A percentile compares a stretch with the other conserved stretches of the same genome.
Evolutionary conservation across 2,113 vertebrate species (phyloP).

Genomic region (Coregonus clupeaformis): DNA sequence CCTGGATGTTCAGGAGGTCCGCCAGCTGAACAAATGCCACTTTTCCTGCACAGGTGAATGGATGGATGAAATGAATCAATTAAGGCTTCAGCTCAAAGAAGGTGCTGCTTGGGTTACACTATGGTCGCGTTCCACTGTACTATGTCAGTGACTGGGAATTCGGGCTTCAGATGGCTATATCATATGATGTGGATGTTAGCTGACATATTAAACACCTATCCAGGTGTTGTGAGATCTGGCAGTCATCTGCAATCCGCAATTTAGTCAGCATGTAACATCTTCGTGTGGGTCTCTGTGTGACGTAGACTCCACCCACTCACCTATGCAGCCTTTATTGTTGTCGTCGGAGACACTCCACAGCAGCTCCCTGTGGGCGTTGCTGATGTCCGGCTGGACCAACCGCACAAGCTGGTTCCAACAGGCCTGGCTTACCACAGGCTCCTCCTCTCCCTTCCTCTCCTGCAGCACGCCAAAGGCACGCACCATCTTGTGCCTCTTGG

Average conservation of each 20-base stretch:
- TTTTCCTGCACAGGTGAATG: constrained; percentile 73
- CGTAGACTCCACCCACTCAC: constrained; percentile 65
- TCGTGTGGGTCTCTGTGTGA: background rate
- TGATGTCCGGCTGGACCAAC: constrained; percentile 80
- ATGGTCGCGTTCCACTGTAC: too few species aligned
- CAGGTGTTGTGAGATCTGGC: background rate
- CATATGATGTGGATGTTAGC: too few species aligned
- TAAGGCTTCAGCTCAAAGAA: background rate
- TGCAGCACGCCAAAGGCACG: constrained; percentile 87
- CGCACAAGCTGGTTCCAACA: constrained; percentile 82
- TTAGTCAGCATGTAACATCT: background rate
- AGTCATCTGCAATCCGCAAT: too few species aligned
- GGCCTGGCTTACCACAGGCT: constrained; percentile 75
- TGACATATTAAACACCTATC: too few species aligned
- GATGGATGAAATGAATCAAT: background rate
- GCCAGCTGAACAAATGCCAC: constrained; percentile 84
- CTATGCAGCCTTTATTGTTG: constrained; percentile 77
- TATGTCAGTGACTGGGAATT: too few species aligned
- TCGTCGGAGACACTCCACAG: constrained; percentile 83
- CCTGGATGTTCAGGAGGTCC: constrained; percentile 91
- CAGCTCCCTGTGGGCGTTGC: constrained; percentile 81
- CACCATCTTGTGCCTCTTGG: constrained; percentile 88
- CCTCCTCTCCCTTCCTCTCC: constrained; percentile 68
- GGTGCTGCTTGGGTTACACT: too few species aligned
- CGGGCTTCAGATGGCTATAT: too few species aligned